A percentile compares a stretch with the other conserved stretches of the same genome.
These are phyloP conservation scores for Centropristis striata DNA, from an alignment of 2,113 vertebrate genomes.

Conservation along the genomic window DNA sequence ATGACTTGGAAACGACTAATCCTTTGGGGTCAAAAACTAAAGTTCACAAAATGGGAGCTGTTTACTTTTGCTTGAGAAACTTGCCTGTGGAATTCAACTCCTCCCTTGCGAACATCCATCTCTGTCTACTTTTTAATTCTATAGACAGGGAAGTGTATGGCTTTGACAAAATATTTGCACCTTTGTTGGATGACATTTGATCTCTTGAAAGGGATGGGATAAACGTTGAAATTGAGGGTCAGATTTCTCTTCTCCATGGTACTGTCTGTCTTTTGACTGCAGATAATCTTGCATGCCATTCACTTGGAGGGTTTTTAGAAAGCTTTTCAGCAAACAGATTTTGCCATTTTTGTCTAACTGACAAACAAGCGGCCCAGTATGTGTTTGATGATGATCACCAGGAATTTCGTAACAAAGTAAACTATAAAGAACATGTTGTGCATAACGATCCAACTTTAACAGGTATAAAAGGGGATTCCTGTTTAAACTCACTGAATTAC, in stretches of 20 bases:
- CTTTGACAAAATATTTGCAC: slow-evolving; percentile 16
- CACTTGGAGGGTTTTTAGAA: slow-evolving; percentile 23
- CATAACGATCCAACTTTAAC: neutral
- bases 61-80: slow-evolving; percentile 30
- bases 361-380: neutral
- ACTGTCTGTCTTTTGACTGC: slow-evolving; percentile 26
- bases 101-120: slow-evolving; percentile 24
- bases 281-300: slow-evolving; percentile 28
- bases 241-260: neutral
- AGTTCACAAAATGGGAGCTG: slow-evolving; percentile 19
- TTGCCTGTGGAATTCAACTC: slow-evolving; percentile 26
- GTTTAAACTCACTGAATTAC: neutral
- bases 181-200: slow-evolving; percentile 23
- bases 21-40: neutral
- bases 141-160: slow-evolving; percentile 23
- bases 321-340: slow-evolving; percentile 27
- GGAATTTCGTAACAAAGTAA: neutral
- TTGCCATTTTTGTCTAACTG: too few species aligned
- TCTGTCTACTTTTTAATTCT: slow-evolving; percentile 36
- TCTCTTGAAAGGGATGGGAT: neutral
- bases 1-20: slow-evolving; percentile 26
- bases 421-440: slow-evolving; percentile 9
- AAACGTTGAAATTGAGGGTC: slow-evolving; percentile 14
- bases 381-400: slow-evolving; percentile 40
- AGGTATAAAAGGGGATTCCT: too few species aligned